These are phyloP conservation scores for Chironomus tentans DNA, from an alignment of 2,888 invertebrate genomes.

Conservation along the genomic window DNA sequence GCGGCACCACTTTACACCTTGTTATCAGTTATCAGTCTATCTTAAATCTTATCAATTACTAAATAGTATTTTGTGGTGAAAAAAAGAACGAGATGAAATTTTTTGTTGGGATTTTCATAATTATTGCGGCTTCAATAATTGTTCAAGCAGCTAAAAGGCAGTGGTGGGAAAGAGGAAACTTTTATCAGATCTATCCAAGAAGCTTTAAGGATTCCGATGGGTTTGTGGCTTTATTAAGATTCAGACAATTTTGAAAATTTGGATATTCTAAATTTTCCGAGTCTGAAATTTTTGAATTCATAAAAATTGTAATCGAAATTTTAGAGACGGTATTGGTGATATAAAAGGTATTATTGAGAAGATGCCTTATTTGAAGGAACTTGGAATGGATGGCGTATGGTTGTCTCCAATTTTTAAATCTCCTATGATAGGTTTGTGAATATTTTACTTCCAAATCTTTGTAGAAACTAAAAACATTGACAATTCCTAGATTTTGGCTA, in stretches of 20 bases:
- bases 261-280: too few species aligned
- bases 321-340: constrained; percentile 27
- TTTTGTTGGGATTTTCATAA: not conserved
- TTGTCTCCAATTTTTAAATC: constrained; percentile 65
- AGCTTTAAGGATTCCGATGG: constrained; percentile 61
- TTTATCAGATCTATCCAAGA: constrained; percentile 66
- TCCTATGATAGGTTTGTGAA: constrained; percentile 56
- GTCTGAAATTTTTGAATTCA: too few species aligned
- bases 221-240: not conserved
- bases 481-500: constrained; percentile 57
- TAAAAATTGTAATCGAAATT: not conserved
- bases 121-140: not conserved
- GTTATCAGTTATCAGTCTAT: not conserved
- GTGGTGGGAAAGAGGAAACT: constrained; percentile 66
- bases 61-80: not conserved
- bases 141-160: constrained; percentile 34
- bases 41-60: not conserved
- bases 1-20: not conserved
- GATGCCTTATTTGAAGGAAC: constrained; percentile 55
- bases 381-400: constrained; percentile 60
- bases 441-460: too few species aligned
- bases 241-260: too few species aligned
- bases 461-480: too few species aligned
- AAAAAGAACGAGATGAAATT: not conserved
- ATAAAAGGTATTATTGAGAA: constrained; percentile 49